Evolutionary conservation across 2,113 vertebrate species (phyloP).

Genomic region (Prochilodus magdalenae): DNA sequence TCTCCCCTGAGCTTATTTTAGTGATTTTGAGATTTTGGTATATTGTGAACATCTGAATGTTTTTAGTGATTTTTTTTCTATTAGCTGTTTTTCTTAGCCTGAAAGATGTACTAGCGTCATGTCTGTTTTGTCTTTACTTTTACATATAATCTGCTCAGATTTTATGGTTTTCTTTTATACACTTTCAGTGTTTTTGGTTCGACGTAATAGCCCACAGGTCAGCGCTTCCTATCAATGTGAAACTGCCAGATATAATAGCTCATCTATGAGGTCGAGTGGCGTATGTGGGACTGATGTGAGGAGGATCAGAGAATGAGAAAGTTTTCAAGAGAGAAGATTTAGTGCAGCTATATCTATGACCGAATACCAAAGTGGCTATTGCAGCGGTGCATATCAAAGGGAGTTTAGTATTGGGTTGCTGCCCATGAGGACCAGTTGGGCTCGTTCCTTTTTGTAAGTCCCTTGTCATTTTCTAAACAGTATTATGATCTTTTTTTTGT

Average conservation of each 20-base stretch:
- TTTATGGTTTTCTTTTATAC: not conserved
- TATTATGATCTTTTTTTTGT: slow-evolving; percentile 37
- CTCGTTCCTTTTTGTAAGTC: slow-evolving; percentile 46
- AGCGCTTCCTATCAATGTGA: slow-evolving; percentile 37
- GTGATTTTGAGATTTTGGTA: slow-evolving; percentile 36
- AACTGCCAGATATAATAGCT: slow-evolving; percentile 50
- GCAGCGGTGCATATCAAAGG: slow-evolving; percentile 36
- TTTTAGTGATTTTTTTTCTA: slow-evolving; percentile 25
- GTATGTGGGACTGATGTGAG: not conserved
- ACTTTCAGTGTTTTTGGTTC: slow-evolving; percentile 11
- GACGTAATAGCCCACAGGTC: not conserved
- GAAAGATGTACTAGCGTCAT: slow-evolving; percentile 4
- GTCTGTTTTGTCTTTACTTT: slow-evolving; percentile 28
- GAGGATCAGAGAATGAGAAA: not conserved
- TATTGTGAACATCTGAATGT: slow-evolving; percentile 27
- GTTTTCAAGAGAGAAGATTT: slow-evolving; percentile 14
- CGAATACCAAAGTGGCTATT: slow-evolving; percentile 55
- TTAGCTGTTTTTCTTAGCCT: slow-evolving; percentile 39
- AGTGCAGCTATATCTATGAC: slow-evolving; percentile 50
- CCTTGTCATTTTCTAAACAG: slow-evolving; percentile 40
- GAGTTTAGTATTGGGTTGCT: slow-evolving; percentile 30
- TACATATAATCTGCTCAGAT: slow-evolving; percentile 21
- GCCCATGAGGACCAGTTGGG: slow-evolving; percentile 1
- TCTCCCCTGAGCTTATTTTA: slow-evolving; percentile 32
- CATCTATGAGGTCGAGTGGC: slow-evolving; percentile 24